These are phyloP conservation scores for Eurystomus gularis DNA, from an alignment of 2,113 vertebrate species.

Conservation along the genomic window DNA sequence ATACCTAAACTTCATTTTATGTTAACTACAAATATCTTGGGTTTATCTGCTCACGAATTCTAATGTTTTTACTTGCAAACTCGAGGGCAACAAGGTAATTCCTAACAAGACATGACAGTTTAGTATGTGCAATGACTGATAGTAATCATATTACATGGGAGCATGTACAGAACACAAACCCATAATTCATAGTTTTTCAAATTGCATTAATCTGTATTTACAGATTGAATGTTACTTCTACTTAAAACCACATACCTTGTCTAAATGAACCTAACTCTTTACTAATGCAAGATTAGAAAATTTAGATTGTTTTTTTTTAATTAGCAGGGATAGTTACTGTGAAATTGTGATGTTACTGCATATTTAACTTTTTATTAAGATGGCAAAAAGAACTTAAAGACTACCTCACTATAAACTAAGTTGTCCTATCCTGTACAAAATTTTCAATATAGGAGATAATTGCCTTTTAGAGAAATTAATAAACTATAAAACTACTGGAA, in stretches of 20 bases:
- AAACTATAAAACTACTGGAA: background rate
- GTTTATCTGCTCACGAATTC: background rate
- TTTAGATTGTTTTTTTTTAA: background rate
- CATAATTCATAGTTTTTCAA: background rate
- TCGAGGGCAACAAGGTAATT: slow-evolving; percentile 2
- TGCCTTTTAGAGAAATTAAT: background rate
- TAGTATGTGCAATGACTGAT: background rate
- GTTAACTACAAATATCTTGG: background rate
- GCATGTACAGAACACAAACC: background rate
- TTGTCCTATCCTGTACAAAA: background rate
- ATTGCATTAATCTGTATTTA: background rate
- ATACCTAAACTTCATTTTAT: background rate
- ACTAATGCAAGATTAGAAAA: background rate
- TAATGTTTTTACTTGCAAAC: slow-evolving; percentile 11
- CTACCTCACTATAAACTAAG: background rate
- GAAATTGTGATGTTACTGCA: background rate
- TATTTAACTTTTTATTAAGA: background rate
- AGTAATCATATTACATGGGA: background rate
- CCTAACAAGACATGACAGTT: slow-evolving; percentile 7
- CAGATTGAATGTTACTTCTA: background rate
- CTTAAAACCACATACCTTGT: background rate
- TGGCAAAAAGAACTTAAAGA: background rate
- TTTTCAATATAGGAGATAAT: background rate
- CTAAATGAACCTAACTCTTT: background rate
- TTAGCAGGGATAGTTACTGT: background rate